A percentile compares a stretch with the other conserved stretches of the same genome.
phyloP scores from a whole-genome alignment of 2,113 vertebrate genomes.

The Albula goreensis region DNA sequence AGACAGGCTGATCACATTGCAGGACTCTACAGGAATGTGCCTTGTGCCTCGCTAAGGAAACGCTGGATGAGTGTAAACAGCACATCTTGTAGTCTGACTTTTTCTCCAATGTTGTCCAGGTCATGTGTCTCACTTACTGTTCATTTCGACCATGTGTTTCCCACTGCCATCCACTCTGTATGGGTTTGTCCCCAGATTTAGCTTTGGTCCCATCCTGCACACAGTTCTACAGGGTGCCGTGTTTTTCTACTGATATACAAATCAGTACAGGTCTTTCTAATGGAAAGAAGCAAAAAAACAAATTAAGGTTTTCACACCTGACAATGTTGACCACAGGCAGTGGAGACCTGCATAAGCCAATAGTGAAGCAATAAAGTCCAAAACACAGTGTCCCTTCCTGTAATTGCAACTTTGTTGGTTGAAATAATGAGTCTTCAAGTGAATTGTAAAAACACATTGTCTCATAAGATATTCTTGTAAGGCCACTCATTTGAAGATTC shows the following conservation, averaged over 20 bases:
- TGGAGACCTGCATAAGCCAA: too few species aligned
- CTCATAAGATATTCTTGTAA: too few species aligned
- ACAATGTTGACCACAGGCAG: too few species aligned
- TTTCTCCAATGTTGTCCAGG: background rate
- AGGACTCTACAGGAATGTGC: background rate
- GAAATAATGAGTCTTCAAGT: too few species aligned
- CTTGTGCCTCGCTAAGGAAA: background rate
- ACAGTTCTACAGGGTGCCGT: background rate
- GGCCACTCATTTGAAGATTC: too few species aligned
- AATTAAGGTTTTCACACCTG: too few species aligned
- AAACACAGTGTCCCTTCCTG: too few species aligned
- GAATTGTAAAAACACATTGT: too few species aligned
- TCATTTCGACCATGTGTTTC: background rate
- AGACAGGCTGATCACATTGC: background rate
- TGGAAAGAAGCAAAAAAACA: background rate
- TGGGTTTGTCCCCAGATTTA: too few species aligned
- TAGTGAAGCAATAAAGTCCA: too few species aligned
- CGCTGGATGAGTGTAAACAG: background rate
- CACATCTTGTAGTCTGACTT: background rate
- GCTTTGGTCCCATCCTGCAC: background rate
- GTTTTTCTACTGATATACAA: background rate
- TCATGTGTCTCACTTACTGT: background rate
- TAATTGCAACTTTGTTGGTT: too few species aligned
- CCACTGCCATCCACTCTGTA: background rate
- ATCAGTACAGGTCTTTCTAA: background rate